These are phyloP conservation scores for Rhopalosiphum nymphaeae DNA, from an alignment of 2,888 invertebrate species.

Conservation along the genomic window DNA sequence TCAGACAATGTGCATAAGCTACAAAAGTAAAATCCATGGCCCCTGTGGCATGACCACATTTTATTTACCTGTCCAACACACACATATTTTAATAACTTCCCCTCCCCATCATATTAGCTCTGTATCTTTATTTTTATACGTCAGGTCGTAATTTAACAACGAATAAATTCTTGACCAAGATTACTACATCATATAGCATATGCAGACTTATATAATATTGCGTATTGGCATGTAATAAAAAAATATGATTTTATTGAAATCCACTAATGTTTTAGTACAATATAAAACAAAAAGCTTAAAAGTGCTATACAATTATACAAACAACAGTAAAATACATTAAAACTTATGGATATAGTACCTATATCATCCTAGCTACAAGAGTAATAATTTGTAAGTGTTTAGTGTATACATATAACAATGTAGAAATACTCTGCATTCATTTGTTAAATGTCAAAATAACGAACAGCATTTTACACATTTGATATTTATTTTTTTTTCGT, in stretches of 20 bases:
- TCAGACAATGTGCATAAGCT: slow-evolving; percentile 39
- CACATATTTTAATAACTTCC: slow-evolving; percentile 53
- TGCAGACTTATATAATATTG: background rate
- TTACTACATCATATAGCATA: background rate
- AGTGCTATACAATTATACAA: background rate
- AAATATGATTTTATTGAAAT: background rate
- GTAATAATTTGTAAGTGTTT: background rate
- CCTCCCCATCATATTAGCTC: background rate
- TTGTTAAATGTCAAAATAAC: background rate
- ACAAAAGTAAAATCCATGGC: slow-evolving; percentile 37
- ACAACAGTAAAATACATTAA: background rate
- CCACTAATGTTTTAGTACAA: background rate
- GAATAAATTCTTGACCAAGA: background rate
- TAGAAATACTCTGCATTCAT: background rate
- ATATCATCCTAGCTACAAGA: background rate
- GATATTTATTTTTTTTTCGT: background rate
- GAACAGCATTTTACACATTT: background rate
- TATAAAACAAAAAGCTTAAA: background rate
- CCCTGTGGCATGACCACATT: slow-evolving; percentile 43
- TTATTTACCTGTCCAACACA: slow-evolving; percentile 49
- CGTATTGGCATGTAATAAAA: background rate
- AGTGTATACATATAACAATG: background rate
- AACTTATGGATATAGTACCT: background rate
- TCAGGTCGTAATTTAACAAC: background rate
- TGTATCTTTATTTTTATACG: slow-evolving; percentile 1